These are phyloP conservation scores for Nerophis lumbriciformis DNA, from an alignment of 2,113 vertebrate species.

Conservation along the genomic window DNA sequence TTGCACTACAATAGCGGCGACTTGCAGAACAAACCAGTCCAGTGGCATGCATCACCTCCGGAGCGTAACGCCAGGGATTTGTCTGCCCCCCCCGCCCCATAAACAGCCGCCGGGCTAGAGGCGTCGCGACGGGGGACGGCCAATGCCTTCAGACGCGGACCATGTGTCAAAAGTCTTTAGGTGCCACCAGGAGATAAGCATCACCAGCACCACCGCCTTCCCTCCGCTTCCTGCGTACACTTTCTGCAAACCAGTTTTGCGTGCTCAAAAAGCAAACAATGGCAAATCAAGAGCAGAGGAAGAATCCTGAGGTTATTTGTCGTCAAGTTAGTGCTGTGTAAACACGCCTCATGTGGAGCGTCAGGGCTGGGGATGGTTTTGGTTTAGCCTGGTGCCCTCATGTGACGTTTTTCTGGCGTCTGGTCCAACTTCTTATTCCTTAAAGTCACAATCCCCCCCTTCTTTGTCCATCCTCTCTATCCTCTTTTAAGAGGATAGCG, in stretches of 20 bases:
- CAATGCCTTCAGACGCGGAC: slow-evolving; percentile 50
- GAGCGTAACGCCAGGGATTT: slow-evolving; percentile 50
- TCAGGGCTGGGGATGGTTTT: slow-evolving; percentile 21
- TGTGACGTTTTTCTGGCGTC: slow-evolving; percentile 44
- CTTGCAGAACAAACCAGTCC: slow-evolving; percentile 31
- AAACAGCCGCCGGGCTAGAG: slow-evolving; percentile 41
- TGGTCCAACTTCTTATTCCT: slow-evolving; percentile 40
- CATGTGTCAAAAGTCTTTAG: slow-evolving; percentile 57
- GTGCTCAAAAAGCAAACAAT: slow-evolving; percentile 54
- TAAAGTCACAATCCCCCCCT: slow-evolving; percentile 35
- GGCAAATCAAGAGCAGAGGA: slow-evolving; percentile 50
- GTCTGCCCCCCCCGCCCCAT: slow-evolving; percentile 34
- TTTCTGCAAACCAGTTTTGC: slow-evolving; percentile 44
- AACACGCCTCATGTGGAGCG: slow-evolving; percentile 41
- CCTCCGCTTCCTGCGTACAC: neutral
- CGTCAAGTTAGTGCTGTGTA: slow-evolving; percentile 57
- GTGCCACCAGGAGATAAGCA: slow-evolving; percentile 55
- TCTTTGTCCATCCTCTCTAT: slow-evolving; percentile 35
- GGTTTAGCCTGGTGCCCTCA: slow-evolving; percentile 27
- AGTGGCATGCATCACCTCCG: slow-evolving; percentile 50
- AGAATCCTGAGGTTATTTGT: slow-evolving; percentile 59
- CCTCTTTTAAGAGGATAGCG: slow-evolving; percentile 48
- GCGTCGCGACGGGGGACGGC: slow-evolving; percentile 40
- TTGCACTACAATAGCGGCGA: slow-evolving; percentile 20
- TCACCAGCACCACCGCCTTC: slow-evolving; percentile 11